These are phyloP conservation scores for Pteronura brasiliensis DNA, from an alignment of 2,113 vertebrate genomes.

Conservation along the genomic window DNA sequence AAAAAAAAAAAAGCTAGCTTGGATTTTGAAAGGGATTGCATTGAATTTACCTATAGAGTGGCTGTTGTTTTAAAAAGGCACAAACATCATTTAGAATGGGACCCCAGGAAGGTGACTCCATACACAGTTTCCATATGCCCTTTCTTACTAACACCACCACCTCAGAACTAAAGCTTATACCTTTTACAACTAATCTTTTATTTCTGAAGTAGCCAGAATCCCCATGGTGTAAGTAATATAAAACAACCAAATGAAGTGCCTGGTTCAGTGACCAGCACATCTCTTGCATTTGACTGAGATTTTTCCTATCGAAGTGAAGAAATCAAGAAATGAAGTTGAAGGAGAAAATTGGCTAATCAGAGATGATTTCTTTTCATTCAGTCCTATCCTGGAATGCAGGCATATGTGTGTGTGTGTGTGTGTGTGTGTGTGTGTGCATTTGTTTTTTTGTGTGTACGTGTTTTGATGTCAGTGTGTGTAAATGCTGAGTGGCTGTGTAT, in stretches of 20 bases:
- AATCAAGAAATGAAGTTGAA: slow-evolving; percentile 14
- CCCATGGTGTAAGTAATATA: background rate
- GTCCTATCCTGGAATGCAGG: background rate
- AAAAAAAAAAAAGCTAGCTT: background rate
- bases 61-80: slow-evolving; percentile 7
- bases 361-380: slow-evolving; percentile 22
- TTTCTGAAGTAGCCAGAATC: slow-evolving; percentile 22
- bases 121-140: background rate
- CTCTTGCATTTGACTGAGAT: slow-evolving; percentile 5
- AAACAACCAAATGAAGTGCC: slow-evolving; percentile 18
- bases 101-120: background rate
- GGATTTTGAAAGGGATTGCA: background rate
- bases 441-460: background rate
- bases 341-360: slow-evolving; percentile 21
- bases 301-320: background rate
- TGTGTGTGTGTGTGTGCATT: background rate
- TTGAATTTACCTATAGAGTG: background rate
- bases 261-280: background rate
- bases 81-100: slow-evolving; percentile 9
- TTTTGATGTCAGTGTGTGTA: background rate
- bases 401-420: too few species aligned
- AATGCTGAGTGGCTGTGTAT: background rate
- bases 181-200: background rate
- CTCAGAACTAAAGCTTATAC: slow-evolving; percentile 5
- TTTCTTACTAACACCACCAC: background rate